Base-by-base conservation (phyloP, 2,888 invertebrate genomes). In the Blastobasis adustella region DNA sequence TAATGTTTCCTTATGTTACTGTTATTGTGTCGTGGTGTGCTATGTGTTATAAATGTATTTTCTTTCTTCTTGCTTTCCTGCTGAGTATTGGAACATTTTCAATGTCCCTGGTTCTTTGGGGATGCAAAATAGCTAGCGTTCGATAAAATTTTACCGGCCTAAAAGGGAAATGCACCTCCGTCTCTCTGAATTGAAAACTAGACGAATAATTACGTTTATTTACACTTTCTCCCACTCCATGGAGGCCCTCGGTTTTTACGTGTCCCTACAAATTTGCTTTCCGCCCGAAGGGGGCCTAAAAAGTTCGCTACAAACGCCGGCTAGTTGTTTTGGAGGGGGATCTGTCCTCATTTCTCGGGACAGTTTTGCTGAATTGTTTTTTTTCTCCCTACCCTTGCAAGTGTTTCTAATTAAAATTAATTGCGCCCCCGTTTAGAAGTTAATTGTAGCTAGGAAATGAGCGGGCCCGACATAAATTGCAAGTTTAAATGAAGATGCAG, bases 341-440 rank as follows among this genome's bases (percentile, higher is more conserved):
- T 39, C 56, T 53, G 53, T 59, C 55, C 53, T 52, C 57, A 50
- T 62, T 63, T 59, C 51, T 55, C 49, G 37, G 49, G 58, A 49
- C 56, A 59, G 56, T 72, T 69, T 62, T 56, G 61, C 59, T 48
- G 58, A 64, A 65, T 70, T 69, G 66, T 67, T 65, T 70, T 73
- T 71, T 74, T 61, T 65, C 52, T 54, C 53, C 59, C 23, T 23
- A 23, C 23, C 23, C 23, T 23, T 61, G 65, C 64, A 65, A 76
- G 68, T 72, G 74, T 69, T 73, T 70, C 72, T 80, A 79, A 81
- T 82, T 81, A 78, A 79, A 81, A 80, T 78, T 76, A 79, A 81
- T 78, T 76, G 76, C 75, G 69, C 69, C 69, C 67, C 70, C 66
- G 61, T 69, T 67, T 73, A 74, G 69, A 76, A 79, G 75, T 79